These are phyloP conservation scores for Saguinus imperator DNA, from an alignment of 2,113 vertebrate species.

Conservation along the genomic window DNA sequence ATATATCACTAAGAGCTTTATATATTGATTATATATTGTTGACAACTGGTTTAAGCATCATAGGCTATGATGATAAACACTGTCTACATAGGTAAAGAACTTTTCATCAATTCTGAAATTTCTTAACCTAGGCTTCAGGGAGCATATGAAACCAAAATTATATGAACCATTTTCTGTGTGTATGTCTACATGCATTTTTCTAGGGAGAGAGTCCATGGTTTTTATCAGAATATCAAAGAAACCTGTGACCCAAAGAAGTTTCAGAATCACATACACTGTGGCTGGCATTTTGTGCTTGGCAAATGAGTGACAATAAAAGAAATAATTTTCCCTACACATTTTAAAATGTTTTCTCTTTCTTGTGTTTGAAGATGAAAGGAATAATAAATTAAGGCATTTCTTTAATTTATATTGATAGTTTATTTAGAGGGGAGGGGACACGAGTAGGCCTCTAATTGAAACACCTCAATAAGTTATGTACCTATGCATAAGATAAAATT, in stretches of 20 bases:
- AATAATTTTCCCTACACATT: slow-evolving; percentile 10
- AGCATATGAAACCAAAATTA: slow-evolving; percentile 6
- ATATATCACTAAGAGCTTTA: background rate
- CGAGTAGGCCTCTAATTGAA: background rate
- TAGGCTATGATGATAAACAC: background rate
- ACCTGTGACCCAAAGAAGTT: background rate
- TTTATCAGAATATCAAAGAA: slow-evolving; percentile 29
- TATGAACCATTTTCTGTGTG: background rate
- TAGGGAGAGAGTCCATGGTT: background rate
- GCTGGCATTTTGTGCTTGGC: slow-evolving; percentile 10
- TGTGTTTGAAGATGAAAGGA: slow-evolving; percentile 1
- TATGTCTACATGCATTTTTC: slow-evolving; percentile 3
- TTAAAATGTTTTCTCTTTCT: background rate
- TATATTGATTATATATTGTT: background rate
- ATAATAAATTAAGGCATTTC: background rate
- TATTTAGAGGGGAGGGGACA: background rate
- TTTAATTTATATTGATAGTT: slow-evolving; percentile 13
- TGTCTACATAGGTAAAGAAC: background rate
- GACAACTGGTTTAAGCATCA: slow-evolving; percentile 8
- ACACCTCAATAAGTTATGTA: background rate
- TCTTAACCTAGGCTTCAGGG: background rate
- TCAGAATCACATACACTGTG: background rate
- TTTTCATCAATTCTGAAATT: background rate
- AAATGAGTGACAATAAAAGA: slow-evolving; percentile 15
- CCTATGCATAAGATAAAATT: background rate